Conservation (phyloP, 2,797 vertebrate species). For the Apogon hyalosoma region DNA sequence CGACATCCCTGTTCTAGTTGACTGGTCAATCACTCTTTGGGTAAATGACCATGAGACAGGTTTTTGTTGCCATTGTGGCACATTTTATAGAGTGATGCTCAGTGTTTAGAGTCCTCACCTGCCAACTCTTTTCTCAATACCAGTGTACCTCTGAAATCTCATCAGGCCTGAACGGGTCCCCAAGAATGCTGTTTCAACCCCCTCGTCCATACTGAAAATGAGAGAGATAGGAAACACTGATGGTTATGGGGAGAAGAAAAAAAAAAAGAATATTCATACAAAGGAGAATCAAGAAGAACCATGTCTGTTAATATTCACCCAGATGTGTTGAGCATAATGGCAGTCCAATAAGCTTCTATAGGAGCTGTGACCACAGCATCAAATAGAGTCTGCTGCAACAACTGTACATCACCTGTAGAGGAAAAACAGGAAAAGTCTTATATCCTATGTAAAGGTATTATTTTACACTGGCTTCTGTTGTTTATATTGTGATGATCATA, state of each 20-base stretch:
- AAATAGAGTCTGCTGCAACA: slow-evolving; percentile 92
- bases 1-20: too few species aligned
- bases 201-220: slow-evolving; percentile 79
- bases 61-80: not conserved
- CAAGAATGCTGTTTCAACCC: slow-evolving; percentile 91
- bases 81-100: not conserved
- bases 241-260: not conserved
- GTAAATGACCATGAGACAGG: too few species aligned
- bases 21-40: too few species aligned
- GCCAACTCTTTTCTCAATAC: slow-evolving; percentile 88
- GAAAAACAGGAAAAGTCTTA: not conserved
- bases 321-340: slow-evolving; percentile 89
- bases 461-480: too few species aligned
- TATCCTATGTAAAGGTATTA: too few species aligned
- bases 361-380: slow-evolving; percentile 96
- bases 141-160: slow-evolving; percentile 87
- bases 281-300: not conserved
- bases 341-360: slow-evolving; percentile 97
- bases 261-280: not conserved
- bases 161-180: slow-evolving; percentile 94
- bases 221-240: not conserved
- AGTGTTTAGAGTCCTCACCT: slow-evolving; percentile 82
- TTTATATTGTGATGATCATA: too few species aligned
- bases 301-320: slow-evolving; percentile 75
- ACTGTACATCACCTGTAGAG: slow-evolving; percentile 87